A percentile compares a stretch with the other conserved stretches of the same genome.
Evolutionary conservation across 2,797 vertebrate species (phyloP).

Genomic region (Gymnoscopelus braueri): DNA sequence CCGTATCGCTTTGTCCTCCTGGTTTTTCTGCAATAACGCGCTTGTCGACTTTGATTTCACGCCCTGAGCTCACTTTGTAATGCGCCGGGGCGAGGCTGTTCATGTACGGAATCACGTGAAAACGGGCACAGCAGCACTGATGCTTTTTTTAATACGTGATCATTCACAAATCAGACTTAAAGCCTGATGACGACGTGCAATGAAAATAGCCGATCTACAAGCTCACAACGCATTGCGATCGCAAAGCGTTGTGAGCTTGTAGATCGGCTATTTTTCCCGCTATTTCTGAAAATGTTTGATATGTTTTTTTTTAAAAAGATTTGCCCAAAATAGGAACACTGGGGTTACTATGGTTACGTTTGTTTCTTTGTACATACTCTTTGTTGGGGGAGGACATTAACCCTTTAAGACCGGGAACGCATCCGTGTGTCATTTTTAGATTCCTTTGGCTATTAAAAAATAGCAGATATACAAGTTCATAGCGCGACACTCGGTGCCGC

Average conservation of each 20-base stretch:
- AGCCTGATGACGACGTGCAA: constrained; percentile 1
- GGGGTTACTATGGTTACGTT: not conserved
- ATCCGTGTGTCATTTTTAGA: too few species aligned
- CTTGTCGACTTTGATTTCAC: constrained; percentile 59
- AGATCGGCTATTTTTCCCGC: too few species aligned
- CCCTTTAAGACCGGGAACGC: too few species aligned
- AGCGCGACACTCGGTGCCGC: too few species aligned
- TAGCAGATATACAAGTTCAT: too few species aligned
- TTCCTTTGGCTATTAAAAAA: too few species aligned
- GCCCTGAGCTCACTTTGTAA: constrained; percentile 50
- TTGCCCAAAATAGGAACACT: too few species aligned
- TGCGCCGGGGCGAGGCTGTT: constrained; percentile 34
- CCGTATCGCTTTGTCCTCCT: constrained; percentile 20
- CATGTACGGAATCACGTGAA: constrained; percentile 24
- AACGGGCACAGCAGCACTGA: constrained; percentile 47
- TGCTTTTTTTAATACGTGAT: constrained; percentile 6
- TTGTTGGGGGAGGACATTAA: constrained; percentile 34
- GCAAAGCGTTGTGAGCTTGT: too few species aligned
- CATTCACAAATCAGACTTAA: constrained; percentile 9
- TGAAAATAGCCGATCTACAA: too few species aligned
- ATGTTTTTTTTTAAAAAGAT: too few species aligned
- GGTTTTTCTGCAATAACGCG: constrained; percentile 31
- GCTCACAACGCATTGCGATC: too few species aligned
- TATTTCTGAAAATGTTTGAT: too few species aligned
- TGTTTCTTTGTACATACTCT: constrained; percentile 46